phyloP scores from a whole-genome alignment of 2,113 vertebrate species.

The Synchiropus splendidus region DNA sequence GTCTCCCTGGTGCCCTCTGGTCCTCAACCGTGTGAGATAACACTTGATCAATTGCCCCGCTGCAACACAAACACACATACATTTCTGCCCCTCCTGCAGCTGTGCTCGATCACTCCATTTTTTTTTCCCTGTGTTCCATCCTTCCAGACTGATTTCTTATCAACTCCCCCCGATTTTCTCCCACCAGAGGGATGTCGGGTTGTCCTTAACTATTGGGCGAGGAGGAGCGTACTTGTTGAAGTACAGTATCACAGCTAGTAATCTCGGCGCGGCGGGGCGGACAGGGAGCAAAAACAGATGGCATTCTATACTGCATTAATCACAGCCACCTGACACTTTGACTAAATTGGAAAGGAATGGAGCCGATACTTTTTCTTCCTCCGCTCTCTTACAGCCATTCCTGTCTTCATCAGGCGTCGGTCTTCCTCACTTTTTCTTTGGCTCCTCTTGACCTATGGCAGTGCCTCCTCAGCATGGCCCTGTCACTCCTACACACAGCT shows the following conservation, averaged over 20 bases:
- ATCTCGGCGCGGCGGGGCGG: no score
- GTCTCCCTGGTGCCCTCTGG: conserved; percentile 3
- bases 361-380: conserved; percentile 1
- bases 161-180: neutral
- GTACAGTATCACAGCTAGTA: no score
- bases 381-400: conserved; percentile 5
- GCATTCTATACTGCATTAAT: conserved; percentile 45
- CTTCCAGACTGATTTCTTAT: conserved; percentile 2
- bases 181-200: conserved; percentile 3
- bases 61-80: no score
- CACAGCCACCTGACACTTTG: conserved; percentile 32
- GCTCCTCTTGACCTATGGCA: conserved; percentile 3
- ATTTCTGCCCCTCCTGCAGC: neutral
- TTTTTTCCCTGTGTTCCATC: neutral
- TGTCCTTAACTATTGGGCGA: conserved; percentile 7
- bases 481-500: no score
- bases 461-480: no score
- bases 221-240: no score
- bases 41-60: conserved; percentile 11
- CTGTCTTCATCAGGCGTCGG: conserved; percentile 22
- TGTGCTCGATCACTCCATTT: neutral
- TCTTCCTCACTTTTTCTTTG: neutral
- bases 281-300: conserved; percentile 33
- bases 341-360: conserved; percentile 38
- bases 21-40: conserved; percentile 14